Base-by-base conservation (phyloP, 2,888 invertebrate genomes). In the Clistopyga incitator region DNA sequence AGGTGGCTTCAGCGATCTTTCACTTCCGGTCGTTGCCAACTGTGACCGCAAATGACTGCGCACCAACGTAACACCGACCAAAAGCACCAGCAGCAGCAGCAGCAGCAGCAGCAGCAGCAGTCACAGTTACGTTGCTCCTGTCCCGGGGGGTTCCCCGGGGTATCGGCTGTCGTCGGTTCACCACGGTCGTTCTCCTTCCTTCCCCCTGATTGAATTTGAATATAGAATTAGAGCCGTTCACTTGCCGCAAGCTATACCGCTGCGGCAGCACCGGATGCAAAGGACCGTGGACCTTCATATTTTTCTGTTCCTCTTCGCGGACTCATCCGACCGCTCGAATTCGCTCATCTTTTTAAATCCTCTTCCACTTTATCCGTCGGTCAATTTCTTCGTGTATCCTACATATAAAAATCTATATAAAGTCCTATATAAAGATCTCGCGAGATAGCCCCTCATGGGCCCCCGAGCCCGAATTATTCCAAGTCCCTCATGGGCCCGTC, bases 21-120 rank as follows among this genome's bases (percentile, higher is more conserved):
- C 81, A 86, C 86, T 84, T 87, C 83, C 84, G 84, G 59, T 83
- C 83, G 61, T 74, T 83, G 68, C 85, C 77, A 82, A 84, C 84
- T 82, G 70, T 56, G 61, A 18, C 25, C 70, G 70, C 71, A 80
- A 80, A 80, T 59, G 71, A 18, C 75, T 74, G 15, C n/a, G 34
- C 29, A 71, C 15, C 23, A 29, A 50, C 61, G 38, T 8, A 50
- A 6, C 59, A 25, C 4, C 29, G 29, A 29, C 2, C 25, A 20
- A 29, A n/a, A 20, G 45, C 29, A n/a, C n/a, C 3, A 38, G 47
- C 4, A 34, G 6, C 29, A 29, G 29, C 29, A 29, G 34, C 34
- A 61, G 75, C 52, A 11, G 50, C 1, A 34, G 23, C 20, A 47
- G 50, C 75, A 64, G 6, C 20, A 67, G 67, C 64, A 23, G 23